Evolutionary conservation across 2,113 vertebrate genomes (phyloP).

Genomic region (Sinocyclocheilus maitianheensis): DNA sequence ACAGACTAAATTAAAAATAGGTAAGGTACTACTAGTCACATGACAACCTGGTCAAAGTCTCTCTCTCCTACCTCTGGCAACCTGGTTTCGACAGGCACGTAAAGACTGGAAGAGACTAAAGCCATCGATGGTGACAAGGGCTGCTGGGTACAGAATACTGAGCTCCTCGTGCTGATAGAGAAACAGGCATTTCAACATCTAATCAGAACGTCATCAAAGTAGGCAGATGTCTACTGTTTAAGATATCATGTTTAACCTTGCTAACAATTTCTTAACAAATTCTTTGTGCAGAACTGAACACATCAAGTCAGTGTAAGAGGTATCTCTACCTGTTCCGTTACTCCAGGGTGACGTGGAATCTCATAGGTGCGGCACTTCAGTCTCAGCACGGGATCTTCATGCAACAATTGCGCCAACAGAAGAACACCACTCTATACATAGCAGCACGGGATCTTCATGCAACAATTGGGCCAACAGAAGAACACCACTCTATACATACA

Average conservation of each 20-base stretch:
- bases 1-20: no score
- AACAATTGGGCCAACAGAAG: conserved; percentile 93
- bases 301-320: not conserved
- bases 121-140: conserved; percentile 95
- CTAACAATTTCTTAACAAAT: not conserved
- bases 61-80: conserved; percentile 86
- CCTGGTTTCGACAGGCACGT: conserved; percentile 96
- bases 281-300: not conserved
- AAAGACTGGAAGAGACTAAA: conserved; percentile 98
- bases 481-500: conserved; percentile 82
- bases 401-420: conserved; percentile 92
- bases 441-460: conserved; percentile 89
- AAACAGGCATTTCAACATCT: conserved; percentile 27
- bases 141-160: conserved; percentile 92
- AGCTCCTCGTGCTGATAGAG: conserved; percentile 89
- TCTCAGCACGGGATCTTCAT: conserved; percentile 89
- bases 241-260: not conserved
- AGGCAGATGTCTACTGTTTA: not conserved
- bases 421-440: conserved; percentile 85
- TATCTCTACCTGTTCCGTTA: conserved; percentile 89
- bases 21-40: not conserved
- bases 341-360: conserved; percentile 92
- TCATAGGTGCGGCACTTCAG: conserved; percentile 98
- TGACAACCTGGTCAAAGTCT: not conserved
- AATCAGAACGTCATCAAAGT: not conserved